Evolutionary conservation across 2,113 vertebrate genomes (phyloP).

Genomic region (Brienomyrus longianalis): DNA sequence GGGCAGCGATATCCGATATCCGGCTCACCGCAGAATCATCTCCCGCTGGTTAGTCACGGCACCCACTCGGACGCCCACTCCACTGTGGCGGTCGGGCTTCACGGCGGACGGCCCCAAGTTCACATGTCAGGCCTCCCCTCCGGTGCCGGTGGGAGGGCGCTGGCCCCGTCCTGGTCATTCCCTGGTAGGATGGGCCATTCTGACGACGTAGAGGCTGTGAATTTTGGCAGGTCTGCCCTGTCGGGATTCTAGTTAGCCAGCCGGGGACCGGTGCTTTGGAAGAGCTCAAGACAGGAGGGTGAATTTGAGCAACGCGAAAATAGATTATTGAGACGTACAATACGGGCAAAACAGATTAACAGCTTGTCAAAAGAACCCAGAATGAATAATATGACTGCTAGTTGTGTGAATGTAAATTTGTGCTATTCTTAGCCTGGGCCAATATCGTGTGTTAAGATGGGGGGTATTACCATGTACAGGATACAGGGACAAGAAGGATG

Average conservation of each 20-base stretch:
- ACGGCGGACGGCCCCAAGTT: too few species aligned
- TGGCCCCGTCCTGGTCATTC: neutral
- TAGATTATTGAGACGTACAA: neutral
- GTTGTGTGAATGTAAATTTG: neutral
- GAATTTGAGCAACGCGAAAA: neutral
- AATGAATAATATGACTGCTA: neutral
- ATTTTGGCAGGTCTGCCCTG: neutral
- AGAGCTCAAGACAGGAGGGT: neutral
- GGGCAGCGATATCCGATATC: slow-evolving; percentile 21
- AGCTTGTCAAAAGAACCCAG: neutral
- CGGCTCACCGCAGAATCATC: slow-evolving; percentile 5
- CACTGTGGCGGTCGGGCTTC: neutral
- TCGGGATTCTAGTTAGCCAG: neutral
- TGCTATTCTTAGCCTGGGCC: neutral
- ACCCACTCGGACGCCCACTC: slow-evolving; percentile 16
- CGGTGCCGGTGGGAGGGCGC: neutral
- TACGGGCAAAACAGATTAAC: neutral
- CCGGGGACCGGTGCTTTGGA: neutral
- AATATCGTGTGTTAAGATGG: neutral
- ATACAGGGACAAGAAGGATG: neutral
- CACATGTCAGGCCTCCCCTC: neutral
- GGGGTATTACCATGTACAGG: neutral
- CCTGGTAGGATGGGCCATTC: neutral
- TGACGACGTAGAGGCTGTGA: neutral
- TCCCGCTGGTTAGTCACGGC: slow-evolving; percentile 16